Percentiles rank a stretch among this genome's conserved stretches.
phyloP scores from a whole-genome alignment of 2,888 invertebrate genomes.

The Dione juno region DNA sequence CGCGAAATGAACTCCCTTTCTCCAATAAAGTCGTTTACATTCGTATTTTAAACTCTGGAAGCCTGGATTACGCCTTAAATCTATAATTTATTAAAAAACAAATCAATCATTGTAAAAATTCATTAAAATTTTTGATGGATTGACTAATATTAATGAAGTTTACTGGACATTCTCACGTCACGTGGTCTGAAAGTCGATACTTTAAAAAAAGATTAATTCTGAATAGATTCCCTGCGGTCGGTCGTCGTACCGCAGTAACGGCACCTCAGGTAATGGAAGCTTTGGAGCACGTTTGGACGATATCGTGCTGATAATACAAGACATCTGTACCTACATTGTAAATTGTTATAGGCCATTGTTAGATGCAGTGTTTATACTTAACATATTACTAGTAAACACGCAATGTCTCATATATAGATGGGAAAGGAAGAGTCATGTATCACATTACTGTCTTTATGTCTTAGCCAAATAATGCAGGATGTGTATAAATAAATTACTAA shows the following conservation, averaged over 20 bases:
- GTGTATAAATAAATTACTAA: too few relatives aligned
- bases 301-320: slow-evolving; percentile 11
- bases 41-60: too few relatives aligned
- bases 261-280: slow-evolving; percentile 38
- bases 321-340: not conserved
- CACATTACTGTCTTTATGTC: too few relatives aligned
- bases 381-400: not conserved
- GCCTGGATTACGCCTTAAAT: not conserved
- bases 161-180: slow-evolving; percentile 28
- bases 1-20: too few relatives aligned
- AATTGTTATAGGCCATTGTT: not conserved
- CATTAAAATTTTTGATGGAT: slow-evolving; percentile 21
- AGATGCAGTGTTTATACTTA: not conserved
- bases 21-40: too few relatives aligned
- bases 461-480: too few relatives aligned
- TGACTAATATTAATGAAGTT: slow-evolving; percentile 18
- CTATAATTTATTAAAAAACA: slow-evolving; percentile 12
- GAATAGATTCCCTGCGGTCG: slow-evolving; percentile 37
- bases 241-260: slow-evolving; percentile 39
- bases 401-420: not conserved
- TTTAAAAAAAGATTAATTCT: slow-evolving; percentile 18
- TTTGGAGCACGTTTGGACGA: slow-evolving; percentile 28
- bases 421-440: too few relatives aligned
- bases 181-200: slow-evolving; percentile 25
- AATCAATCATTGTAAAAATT: slow-evolving; percentile 16